These are phyloP conservation scores for Stegana nigrithorax DNA, from an alignment of 2,888 invertebrate species.

Conservation along the genomic window DNA sequence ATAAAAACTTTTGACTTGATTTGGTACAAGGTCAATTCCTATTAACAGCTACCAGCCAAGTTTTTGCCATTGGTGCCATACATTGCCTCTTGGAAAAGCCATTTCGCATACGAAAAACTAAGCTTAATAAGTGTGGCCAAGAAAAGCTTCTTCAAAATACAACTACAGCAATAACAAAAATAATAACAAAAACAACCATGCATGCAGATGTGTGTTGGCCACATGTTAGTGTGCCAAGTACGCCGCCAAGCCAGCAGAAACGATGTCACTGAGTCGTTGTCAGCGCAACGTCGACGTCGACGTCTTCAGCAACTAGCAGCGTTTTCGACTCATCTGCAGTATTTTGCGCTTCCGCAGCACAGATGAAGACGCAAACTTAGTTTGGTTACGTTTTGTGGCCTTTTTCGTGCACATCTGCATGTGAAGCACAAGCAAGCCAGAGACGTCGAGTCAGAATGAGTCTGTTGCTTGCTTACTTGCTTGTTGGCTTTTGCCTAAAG, in stretches of 20 bases:
- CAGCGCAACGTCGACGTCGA: too few species aligned
- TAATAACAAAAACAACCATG: background rate
- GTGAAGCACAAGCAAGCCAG: too few species aligned
- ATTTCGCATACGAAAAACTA: background rate
- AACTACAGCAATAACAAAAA: background rate
- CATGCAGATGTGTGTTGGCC: background rate
- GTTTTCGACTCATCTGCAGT: background rate
- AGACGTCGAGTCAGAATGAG: background rate
- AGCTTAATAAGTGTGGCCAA: too few species aligned
- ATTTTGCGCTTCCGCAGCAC: background rate
- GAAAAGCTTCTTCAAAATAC: too few species aligned
- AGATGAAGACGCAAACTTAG: too few species aligned
- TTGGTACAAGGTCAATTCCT: background rate
- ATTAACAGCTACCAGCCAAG: too few species aligned
- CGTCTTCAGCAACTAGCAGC: too few species aligned
- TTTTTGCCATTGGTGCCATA: background rate
- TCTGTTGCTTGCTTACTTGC: background rate
- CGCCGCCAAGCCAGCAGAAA: background rate
- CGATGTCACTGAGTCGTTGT: slow-evolving; percentile 2
- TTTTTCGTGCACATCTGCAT: too few species aligned
- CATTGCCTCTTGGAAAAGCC: background rate
- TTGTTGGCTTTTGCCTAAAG: background rate
- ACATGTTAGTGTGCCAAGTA: slow-evolving; percentile 4
- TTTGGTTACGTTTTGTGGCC: background rate
- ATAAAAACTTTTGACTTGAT: background rate